Evolutionary conservation across 2,797 vertebrate genomes (phyloP), one percentile per base, ranked within the genome.

Genomic region (Onychomys leucogaster): DNA sequence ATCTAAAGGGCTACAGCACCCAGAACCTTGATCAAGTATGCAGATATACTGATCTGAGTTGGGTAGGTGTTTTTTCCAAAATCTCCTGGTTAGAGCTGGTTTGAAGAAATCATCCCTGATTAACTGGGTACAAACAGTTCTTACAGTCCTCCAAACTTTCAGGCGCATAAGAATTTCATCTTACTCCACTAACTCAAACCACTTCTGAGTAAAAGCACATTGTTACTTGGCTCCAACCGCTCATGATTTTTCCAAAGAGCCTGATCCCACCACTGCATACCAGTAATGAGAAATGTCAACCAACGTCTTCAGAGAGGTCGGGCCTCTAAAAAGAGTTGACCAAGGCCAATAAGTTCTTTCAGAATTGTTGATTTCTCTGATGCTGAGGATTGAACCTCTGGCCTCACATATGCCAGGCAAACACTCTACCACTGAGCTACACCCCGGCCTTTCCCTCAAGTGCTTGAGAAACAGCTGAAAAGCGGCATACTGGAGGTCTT

Each of bases 171-270:
- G 55, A 92, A 90, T 86, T 34, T 25, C 59, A 94, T 67, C 65
- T 75, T 52, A 34, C 29, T 49, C 23, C 12, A 84, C 63, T 61
- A 82, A 82, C 76, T 57, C 29, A 89, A 94, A 82, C 75, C 81
- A 43, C 77, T 81, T 93, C 69, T 89, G 63, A 87, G 55, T 49
- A 95, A 95, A 89, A 49, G 13, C 63, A 87, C 23, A 55, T 34
- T 46, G 11, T 69, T n/a, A 75, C 55, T 5, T 11, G 25, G 17
- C 75, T 95, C 71, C 59, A 71, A 34, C 29, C 76, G 19, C 63
- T 89, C 9, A 6, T 10, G 32, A 34, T 37, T 90, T 73, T 73
- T 57, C 32, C 88, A 85, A 82, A 61, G 59, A 78, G 65, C 65
- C 75, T 86, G 73, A 55, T 23, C 46, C 13, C 29, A 43, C 86